Evolutionary conservation across 2,888 invertebrate genomes (phyloP).

Genomic region (Drosophila mercatorum): DNA sequence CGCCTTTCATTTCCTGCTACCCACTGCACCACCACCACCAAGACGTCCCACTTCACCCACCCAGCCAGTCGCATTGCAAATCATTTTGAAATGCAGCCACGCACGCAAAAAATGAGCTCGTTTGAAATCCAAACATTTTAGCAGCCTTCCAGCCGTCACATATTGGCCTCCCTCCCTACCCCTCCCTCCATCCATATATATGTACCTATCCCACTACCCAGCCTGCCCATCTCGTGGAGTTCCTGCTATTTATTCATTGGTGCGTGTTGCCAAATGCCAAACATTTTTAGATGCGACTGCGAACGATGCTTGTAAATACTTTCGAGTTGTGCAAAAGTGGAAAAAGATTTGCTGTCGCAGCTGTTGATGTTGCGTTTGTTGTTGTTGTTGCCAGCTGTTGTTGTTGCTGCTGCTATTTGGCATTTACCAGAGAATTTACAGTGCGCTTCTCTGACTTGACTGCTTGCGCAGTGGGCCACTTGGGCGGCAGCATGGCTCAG

Average conservation of each 20-base stretch:
- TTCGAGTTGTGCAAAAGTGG: slow-evolving; percentile 73
- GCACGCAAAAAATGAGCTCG: slow-evolving; percentile 79
- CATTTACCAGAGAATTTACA: slow-evolving; percentile 54
- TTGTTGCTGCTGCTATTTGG: slow-evolving; percentile 36
- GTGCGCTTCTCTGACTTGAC: slow-evolving; percentile 35
- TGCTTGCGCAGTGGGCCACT: slow-evolving; percentile 17
- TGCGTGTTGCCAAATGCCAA: slow-evolving; percentile 79
- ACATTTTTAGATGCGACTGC: slow-evolving; percentile 77
- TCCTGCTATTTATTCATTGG: slow-evolving; percentile 69
- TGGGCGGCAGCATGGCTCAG: slow-evolving; percentile 10
- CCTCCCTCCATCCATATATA: neutral
- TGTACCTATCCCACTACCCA: neutral
- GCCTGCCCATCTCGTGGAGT: neutral
- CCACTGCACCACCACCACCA: neutral
- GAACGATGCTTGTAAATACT: slow-evolving; percentile 77
- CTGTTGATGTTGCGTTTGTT: slow-evolving; percentile 50
- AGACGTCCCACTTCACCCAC: slow-evolving; percentile 32
- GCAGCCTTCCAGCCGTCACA: slow-evolving; percentile 27
- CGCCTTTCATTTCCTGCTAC: slow-evolving; percentile 71
- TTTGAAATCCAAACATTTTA: slow-evolving; percentile 78
- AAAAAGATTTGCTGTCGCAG: slow-evolving; percentile 73
- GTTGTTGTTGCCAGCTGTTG: slow-evolving; percentile 21
- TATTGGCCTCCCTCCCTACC: neutral
- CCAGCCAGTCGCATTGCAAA: slow-evolving; percentile 54
- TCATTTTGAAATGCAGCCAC: slow-evolving; percentile 77